These are phyloP conservation scores for Erinaceus europaeus DNA, from an alignment of 2,113 vertebrate species.

Conservation along the genomic window DNA sequence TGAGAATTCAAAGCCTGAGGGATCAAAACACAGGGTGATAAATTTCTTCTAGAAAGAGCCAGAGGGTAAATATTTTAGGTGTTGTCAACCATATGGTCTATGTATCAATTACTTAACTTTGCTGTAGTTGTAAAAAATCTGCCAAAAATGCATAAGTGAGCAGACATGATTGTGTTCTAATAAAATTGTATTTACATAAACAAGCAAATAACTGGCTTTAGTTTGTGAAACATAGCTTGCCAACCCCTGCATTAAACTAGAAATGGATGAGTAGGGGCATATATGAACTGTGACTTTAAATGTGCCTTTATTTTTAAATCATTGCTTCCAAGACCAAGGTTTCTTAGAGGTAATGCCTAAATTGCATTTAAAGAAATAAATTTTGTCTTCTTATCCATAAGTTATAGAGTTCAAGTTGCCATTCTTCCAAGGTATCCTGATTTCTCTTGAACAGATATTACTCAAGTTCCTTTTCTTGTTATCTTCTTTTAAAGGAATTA, in stretches of 20 bases:
- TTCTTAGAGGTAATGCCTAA: not conserved
- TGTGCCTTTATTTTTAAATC: not conserved
- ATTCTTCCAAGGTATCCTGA: not conserved
- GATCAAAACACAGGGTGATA: not conserved
- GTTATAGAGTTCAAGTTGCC: not conserved
- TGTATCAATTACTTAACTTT: not conserved
- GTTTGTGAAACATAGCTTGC: not conserved
- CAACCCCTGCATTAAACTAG: not conserved
- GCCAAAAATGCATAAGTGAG: not conserved
- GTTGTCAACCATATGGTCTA: not conserved
- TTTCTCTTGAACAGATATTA: not conserved
- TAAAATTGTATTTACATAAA: not conserved
- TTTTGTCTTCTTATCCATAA: not conserved
- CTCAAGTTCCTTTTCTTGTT: not conserved
- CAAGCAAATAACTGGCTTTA: not conserved
- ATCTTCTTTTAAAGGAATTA: not conserved
- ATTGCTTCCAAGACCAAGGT: not conserved
- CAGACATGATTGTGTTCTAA: not conserved
- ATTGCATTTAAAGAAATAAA: not conserved
- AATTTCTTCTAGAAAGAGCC: not conserved
- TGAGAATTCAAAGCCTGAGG: not conserved
- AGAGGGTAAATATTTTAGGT: not conserved
- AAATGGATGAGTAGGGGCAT: not conserved
- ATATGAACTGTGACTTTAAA: not conserved
- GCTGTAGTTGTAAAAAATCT: not conserved